Base-by-base conservation (phyloP, 2,797 vertebrate genomes). In the Melanotaenia parkinsoni region DNA sequence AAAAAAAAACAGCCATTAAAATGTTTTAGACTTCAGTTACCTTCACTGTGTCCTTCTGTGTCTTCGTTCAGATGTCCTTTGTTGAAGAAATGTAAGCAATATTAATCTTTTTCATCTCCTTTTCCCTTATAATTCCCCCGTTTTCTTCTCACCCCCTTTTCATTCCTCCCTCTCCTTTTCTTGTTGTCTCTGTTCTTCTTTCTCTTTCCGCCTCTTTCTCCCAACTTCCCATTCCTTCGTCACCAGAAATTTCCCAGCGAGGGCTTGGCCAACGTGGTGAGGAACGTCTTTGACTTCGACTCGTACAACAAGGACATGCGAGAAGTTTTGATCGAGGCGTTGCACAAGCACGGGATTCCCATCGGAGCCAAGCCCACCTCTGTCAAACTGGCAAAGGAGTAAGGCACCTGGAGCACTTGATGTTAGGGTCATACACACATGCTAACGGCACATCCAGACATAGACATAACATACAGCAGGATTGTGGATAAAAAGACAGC, bases 271-370 rank as follows among this genome's bases (percentile, higher is more conserved):
- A 97, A 91, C 37, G 97, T 98, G 81, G 96, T 99, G 86, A 95
- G 95, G 54, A 99, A 99, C 0, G 97, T 99, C 24, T 99, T 99
- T 73, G 98, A 99, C 92, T 99, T 99, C 30, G 98, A 99, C 91
- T 97, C 98, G n/a, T 99, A 99, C 94, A 98, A 98, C 92, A 95
- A 93, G 0, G 96, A 99, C 92, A 94, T 85, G 88, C 90, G 94
- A 47, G 97, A 99, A 78, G 95, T 97, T 83, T 92, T 99, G 91
- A 95, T 96, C 11, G 93, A 89, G 33, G 95, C 95, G 56, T 94
- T 99, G 85, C 97, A 99, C 93, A 99, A 97, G 79, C 91, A 99
- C 1, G 98, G 98, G 47, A 99, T 99, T 83, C 98, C 98, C 26
- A 94, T 98, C 26, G 98, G 97, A 92, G 96, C 97, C 86, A 98